Evolutionary conservation across 2,113 vertebrate species (phyloP).

Genomic region (Psilopogon haemacephalus): DNA sequence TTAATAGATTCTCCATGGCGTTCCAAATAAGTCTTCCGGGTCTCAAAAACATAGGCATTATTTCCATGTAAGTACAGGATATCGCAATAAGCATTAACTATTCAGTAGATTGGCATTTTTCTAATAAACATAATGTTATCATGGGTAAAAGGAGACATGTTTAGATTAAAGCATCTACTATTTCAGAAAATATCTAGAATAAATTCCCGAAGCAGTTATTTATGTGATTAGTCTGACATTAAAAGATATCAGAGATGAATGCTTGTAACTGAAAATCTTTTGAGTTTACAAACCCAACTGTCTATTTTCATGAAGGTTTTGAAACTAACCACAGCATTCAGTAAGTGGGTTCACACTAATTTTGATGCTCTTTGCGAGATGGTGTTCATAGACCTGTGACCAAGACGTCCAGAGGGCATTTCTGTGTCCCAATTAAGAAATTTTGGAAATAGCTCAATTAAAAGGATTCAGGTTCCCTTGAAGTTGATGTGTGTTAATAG

Average conservation of each 20-base stretch:
- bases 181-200: neutral
- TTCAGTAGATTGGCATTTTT: neutral
- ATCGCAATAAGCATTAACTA: neutral
- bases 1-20: neutral
- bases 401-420: neutral
- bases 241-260: neutral
- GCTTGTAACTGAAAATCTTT: neutral
- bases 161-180: neutral
- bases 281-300: neutral
- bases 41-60: neutral
- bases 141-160: fast-evolving
- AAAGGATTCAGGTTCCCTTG: neutral
- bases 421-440: neutral
- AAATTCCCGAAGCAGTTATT: neutral
- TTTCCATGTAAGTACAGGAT: neutral
- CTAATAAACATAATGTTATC: neutral
- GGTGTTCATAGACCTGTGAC: neutral
- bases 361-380: neutral
- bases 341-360: neutral
- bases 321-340: neutral
- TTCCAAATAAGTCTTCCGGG: neutral
- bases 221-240: neutral
- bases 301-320: neutral
- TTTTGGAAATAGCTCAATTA: neutral
- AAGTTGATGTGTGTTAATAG: neutral